phyloP scores from a whole-genome alignment of 2,113 vertebrate genomes.

The Trinectes maculatus region DNA sequence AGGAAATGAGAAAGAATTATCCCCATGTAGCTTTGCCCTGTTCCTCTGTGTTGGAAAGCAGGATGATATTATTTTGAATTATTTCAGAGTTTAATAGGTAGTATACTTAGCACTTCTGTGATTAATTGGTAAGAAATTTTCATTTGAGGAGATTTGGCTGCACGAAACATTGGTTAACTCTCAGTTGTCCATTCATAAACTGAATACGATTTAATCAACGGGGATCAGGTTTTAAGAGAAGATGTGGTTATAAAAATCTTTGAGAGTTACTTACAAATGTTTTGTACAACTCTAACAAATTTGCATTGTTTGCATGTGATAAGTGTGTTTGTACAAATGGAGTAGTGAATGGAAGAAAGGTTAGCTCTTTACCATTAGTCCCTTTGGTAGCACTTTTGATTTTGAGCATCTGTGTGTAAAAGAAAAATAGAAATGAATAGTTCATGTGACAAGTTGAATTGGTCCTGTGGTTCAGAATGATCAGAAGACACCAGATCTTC shows the following conservation, averaged over 20 bases:
- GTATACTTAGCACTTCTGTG: slow-evolving; percentile 16
- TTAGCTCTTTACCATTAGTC: slow-evolving; percentile 21
- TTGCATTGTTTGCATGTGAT: slow-evolving; percentile 27
- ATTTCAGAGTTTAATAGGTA: slow-evolving; percentile 2
- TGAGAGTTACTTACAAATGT: slow-evolving; percentile 16
- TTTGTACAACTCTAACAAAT: slow-evolving; percentile 18
- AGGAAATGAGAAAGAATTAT: not conserved
- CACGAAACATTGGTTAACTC: slow-evolving; percentile 36
- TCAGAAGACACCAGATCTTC: slow-evolving; percentile 5
- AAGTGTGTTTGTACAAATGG: slow-evolving; percentile 9
- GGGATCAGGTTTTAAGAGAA: slow-evolving; percentile 6
- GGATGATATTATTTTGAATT: slow-evolving; percentile 13
- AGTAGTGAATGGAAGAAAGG: slow-evolving; percentile 12
- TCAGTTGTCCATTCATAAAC: slow-evolving; percentile 3
- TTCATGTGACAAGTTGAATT: slow-evolving; percentile 1
- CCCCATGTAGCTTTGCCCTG: slow-evolving; percentile 5
- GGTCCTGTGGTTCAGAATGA: not conserved
- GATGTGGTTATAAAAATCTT: slow-evolving; percentile 6
- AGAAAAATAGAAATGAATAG: not conserved
- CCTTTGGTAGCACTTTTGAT: slow-evolving; percentile 55
- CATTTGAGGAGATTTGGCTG: slow-evolving; percentile 1
- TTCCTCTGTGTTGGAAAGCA: slow-evolving; percentile 7
- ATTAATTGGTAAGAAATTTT: slow-evolving; percentile 2
- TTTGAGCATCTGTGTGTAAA: slow-evolving; percentile 9
- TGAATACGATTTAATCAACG: not conserved